These are phyloP conservation scores for Rhipidura dahli DNA, from an alignment of 2,113 vertebrate species.

Conservation along the genomic window DNA sequence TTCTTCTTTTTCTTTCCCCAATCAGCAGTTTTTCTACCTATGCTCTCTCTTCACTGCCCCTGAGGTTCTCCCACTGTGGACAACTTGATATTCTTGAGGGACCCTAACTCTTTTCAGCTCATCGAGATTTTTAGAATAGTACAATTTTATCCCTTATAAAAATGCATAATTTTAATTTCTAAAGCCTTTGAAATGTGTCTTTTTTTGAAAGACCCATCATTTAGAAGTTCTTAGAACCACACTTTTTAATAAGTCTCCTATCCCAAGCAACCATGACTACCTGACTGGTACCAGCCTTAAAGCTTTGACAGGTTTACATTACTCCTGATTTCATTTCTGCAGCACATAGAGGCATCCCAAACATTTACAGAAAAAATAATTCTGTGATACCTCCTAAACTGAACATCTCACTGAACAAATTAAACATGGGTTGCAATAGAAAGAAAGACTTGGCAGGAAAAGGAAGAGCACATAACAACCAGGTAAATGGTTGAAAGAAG, in stretches of 20 bases:
- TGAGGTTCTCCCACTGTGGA: rapidly evolving
- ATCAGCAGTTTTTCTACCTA: neutral
- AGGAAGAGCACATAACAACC: neutral
- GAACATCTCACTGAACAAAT: neutral
- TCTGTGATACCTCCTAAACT: neutral
- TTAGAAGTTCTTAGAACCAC: neutral
- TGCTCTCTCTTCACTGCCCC: neutral
- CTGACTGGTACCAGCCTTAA: neutral
- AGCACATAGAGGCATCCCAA: neutral
- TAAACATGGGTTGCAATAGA: neutral
- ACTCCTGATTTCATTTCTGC: neutral
- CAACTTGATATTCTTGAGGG: neutral
- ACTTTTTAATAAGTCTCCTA: neutral
- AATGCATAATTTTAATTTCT: neutral
- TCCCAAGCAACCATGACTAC: neutral
- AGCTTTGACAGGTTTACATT: neutral
- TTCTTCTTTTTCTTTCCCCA: neutral
- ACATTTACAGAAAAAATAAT: neutral
- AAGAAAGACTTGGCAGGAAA: neutral
- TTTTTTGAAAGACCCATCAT: neutral
- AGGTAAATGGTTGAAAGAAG: neutral
- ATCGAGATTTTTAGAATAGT: neutral
- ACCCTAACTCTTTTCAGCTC: neutral
- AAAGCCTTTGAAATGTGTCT: neutral
- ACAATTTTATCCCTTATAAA: neutral